Conservation (phyloP, 1,140 invertebrate species). For the Aphidius ervi region DNA sequence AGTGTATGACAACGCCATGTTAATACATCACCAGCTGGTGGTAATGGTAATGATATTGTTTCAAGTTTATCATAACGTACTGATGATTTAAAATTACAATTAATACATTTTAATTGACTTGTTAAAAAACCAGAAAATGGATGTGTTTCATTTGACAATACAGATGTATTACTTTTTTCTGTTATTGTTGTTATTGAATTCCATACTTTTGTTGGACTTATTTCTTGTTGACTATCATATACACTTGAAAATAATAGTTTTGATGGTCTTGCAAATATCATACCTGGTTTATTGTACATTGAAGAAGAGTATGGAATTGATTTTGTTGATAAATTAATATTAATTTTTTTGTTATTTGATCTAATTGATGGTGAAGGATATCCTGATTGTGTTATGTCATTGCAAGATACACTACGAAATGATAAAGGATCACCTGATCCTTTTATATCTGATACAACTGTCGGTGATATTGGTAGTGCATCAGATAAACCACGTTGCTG, state of each 20-base stretch:
- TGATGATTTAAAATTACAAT: conserved; percentile 75
- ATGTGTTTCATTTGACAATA: conserved; percentile 48
- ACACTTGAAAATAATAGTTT: conserved; percentile 37
- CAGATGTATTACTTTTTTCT: conserved; percentile 27
- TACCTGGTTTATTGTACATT: conserved; percentile 39
- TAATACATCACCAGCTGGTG: conserved; percentile 54
- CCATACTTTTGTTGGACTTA: conserved; percentile 36
- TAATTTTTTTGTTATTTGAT: conserved; percentile 34
- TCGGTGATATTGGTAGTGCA: conserved; percentile 51
- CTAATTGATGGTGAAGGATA: conserved; percentile 26
- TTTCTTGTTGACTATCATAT: conserved; percentile 17
- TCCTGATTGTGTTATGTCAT: conserved; percentile 41
- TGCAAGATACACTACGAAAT: conserved; percentile 48
- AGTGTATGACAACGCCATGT: conserved; percentile 58
- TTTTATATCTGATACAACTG: conserved; percentile 34
- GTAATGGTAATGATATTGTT: conserved; percentile 74
- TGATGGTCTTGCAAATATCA: conserved; percentile 47
- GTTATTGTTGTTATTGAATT: conserved; percentile 44
- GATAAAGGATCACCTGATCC: conserved; percentile 34
- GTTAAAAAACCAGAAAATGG: conserved; percentile 80
- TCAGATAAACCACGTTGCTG: conserved; percentile 69
- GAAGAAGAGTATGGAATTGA: conserved; percentile 37
- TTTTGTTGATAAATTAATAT: conserved; percentile 32
- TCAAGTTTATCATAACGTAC: conserved; percentile 88
- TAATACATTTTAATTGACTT: conserved; percentile 76